Evolutionary conservation across 1,140 invertebrate genomes (phyloP).

Genomic region (Trichonephila inaurata): DNA sequence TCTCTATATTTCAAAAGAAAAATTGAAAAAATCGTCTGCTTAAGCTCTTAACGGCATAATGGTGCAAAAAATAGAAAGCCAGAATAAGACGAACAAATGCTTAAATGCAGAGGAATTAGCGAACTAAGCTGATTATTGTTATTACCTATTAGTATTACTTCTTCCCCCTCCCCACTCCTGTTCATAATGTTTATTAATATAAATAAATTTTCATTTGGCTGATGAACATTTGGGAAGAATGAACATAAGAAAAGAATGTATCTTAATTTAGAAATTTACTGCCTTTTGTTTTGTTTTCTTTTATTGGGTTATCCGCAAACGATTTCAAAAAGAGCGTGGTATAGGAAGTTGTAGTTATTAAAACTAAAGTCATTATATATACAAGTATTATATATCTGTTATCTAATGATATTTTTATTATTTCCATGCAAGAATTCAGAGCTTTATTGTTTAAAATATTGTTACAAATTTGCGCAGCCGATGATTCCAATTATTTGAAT

Average conservation of each 20-base stretch:
- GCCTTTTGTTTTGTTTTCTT: not conserved
- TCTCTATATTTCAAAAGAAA: not conserved
- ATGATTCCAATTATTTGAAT: no score
- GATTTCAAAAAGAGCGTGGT: not conserved
- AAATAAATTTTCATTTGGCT: not conserved
- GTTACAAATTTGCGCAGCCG: no score
- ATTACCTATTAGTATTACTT: not conserved
- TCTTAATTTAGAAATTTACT: not conserved
- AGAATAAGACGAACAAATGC: not conserved
- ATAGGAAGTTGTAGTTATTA: no score
- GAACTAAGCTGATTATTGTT: constrained; percentile 13
- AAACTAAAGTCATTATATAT: no score
- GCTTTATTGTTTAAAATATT: no score
- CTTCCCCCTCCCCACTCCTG: not conserved
- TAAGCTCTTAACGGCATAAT: not conserved
- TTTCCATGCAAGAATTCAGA: no score
- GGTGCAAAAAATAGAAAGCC: not conserved
- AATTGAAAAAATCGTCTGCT: not conserved
- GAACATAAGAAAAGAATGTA: not conserved
- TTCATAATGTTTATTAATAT: not conserved
- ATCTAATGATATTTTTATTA: no score
- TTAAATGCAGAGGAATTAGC: not conserved
- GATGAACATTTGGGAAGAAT: not conserved
- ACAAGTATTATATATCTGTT: no score
- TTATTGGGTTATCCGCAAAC: not conserved